Evolutionary conservation across 1,140 invertebrate genomes (phyloP).

Genomic region (Amphibalanus amphitrite): DNA sequence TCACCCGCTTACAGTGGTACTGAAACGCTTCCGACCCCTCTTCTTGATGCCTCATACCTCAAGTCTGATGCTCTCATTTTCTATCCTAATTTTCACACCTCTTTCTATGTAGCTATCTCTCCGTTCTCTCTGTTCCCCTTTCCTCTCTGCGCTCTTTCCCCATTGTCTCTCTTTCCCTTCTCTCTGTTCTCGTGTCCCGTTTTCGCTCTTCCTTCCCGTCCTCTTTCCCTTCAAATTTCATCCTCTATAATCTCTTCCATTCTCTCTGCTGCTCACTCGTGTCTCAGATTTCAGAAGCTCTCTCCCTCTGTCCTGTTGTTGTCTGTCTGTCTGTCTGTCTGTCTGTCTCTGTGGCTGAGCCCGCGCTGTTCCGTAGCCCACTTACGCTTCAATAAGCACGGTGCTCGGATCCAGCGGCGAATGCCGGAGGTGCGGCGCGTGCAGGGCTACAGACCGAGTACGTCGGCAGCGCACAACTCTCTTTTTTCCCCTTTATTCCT

Average conservation of each 20-base stretch:
- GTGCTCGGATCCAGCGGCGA: too few relatives aligned
- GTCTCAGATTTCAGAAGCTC: conserved; percentile 1
- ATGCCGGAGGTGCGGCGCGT: too few relatives aligned
- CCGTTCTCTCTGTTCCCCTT: conserved; percentile 1
- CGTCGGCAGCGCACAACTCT: too few relatives aligned
- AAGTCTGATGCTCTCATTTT: too few relatives aligned
- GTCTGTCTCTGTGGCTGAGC: too few relatives aligned
- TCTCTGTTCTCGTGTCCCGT: background rate
- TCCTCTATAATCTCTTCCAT: background rate
- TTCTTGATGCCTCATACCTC: background rate
- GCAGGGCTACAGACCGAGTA: too few relatives aligned
- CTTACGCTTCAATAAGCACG: too few relatives aligned
- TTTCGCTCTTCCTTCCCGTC: conserved; percentile 5
- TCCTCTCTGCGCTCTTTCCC: conserved; percentile 5
- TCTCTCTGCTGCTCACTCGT: conserved; percentile 2
- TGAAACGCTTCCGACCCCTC: background rate
- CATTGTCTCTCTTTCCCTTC: background rate
- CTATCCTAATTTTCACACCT: background rate
- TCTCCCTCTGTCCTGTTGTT: background rate
- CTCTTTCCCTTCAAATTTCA: background rate
- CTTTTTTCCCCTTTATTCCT: too few relatives aligned
- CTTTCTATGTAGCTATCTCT: conserved; percentile 7
- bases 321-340: too few relatives aligned
- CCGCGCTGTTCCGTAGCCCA: too few relatives aligned
- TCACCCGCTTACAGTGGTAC: too few relatives aligned